phyloP scores from a whole-genome alignment of 1,140 invertebrate species.

The Metaphire vulgaris region DNA sequence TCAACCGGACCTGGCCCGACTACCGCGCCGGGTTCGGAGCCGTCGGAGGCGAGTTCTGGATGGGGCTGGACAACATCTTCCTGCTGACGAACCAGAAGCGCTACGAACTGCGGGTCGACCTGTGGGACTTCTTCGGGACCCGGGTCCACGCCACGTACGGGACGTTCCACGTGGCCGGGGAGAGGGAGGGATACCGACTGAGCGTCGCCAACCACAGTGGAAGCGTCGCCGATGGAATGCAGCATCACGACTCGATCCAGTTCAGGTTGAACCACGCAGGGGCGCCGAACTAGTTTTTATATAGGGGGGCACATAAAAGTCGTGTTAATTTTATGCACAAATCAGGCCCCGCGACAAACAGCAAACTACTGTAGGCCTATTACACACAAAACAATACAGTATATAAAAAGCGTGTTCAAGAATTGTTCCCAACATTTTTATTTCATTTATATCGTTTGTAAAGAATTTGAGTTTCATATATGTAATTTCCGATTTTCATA shows the following conservation, averaged over 20 bases:
- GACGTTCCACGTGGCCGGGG: conserved; percentile 63
- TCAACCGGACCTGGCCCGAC: conserved; percentile 24
- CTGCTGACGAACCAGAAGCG: conserved; percentile 49
- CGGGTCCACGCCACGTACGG: conserved; percentile 60
- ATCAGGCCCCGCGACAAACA: no score
- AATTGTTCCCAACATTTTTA: no score
- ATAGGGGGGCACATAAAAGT: no score
- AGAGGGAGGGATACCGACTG: conserved; percentile 62
- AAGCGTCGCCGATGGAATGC: conserved; percentile 57
- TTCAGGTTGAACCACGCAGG: no score
- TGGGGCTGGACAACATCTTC: conserved; percentile 56
- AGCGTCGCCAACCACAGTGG: conserved; percentile 59
- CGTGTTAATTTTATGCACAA: no score
- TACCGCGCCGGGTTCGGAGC: conserved; percentile 21
- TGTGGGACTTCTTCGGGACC: conserved; percentile 60
- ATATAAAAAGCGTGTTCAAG: no score
- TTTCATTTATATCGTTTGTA: no score
- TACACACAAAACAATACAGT: no score
- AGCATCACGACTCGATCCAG: conserved; percentile 62
- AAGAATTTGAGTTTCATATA: no score
- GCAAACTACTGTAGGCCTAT: no score
- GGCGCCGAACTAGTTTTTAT: no score
- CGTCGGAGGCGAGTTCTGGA: background rate
- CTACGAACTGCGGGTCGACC: conserved; percentile 61
- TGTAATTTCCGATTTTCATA: no score